Evolutionary conservation across 2,888 invertebrate species (phyloP).

Genomic region (Tubulanus polymorphus): DNA sequence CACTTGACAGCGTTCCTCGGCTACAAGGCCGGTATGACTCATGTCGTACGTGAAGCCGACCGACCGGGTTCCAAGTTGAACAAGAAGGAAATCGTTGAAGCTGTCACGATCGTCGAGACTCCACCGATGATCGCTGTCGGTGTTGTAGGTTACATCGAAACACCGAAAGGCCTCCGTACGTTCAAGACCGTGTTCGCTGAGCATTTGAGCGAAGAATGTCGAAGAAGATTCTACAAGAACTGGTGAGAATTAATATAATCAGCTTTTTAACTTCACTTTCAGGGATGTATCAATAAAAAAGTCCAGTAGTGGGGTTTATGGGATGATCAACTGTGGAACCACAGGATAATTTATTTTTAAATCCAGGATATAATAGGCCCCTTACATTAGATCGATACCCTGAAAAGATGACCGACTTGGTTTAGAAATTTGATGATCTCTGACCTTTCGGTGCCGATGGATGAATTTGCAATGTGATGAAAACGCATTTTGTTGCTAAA

Average conservation of each 20-base stretch:
- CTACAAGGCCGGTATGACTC: slow-evolving; percentile 99
- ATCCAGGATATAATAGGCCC: no score
- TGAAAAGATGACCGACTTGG: no score
- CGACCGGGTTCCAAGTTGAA: slow-evolving; percentile 98
- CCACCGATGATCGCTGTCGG: slow-evolving; percentile 98
- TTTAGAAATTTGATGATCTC: no score
- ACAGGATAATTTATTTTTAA: no score
- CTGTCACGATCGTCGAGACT: slow-evolving; percentile 95
- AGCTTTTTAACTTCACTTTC: no score
- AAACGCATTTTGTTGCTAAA: no score
- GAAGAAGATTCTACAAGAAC: slow-evolving; percentile 99
- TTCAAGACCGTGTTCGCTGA: slow-evolving; percentile 97
- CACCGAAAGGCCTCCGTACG: slow-evolving; percentile 92
- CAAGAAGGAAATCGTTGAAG: slow-evolving; percentile 99
- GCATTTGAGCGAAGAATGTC: slow-evolving; percentile 97
- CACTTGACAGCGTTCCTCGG: slow-evolving; percentile 96
- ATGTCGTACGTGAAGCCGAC: slow-evolving; percentile 97
- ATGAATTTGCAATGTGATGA: no score
- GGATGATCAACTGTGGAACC: no score
- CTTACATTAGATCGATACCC: no score
- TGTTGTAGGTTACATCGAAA: slow-evolving; percentile 97
- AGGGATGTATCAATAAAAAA: no score
- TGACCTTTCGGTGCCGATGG: no score
- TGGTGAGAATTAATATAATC: slow-evolving; percentile 72
- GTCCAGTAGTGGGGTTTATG: no score